Conservation (phyloP, 2,797 vertebrate species). For the Helarctos malayanus region DNA sequence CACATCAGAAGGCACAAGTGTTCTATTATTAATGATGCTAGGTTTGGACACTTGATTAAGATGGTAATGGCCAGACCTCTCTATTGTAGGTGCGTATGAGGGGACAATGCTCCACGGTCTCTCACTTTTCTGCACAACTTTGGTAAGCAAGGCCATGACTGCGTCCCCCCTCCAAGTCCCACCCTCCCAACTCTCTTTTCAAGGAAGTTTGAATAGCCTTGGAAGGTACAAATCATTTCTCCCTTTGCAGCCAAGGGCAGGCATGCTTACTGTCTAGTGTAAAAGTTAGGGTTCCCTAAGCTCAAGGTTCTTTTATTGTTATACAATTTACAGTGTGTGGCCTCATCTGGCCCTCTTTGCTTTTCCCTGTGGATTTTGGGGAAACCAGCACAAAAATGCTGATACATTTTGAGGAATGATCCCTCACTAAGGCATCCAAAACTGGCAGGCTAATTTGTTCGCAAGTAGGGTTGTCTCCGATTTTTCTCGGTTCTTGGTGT, state of each 20-base stretch:
- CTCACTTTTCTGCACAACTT: constrained; percentile 6
- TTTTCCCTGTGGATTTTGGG: background rate
- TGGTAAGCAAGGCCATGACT: background rate
- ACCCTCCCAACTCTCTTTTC: background rate
- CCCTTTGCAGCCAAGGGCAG: background rate
- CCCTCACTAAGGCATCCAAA: background rate
- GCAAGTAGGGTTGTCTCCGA: background rate
- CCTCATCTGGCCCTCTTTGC: background rate
- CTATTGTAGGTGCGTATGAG: background rate
- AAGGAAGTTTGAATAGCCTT: background rate
- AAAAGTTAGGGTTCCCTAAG: background rate
- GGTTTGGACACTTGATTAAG: background rate
- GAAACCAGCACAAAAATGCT: background rate
- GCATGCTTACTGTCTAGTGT: background rate
- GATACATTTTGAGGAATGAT: background rate
- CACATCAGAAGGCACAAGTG: background rate
- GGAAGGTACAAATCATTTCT: background rate
- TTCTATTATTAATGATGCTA: background rate
- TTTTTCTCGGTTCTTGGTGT: background rate
- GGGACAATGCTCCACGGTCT: background rate
- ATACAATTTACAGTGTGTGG: background rate
- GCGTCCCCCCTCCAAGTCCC: background rate
- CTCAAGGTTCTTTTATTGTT: background rate
- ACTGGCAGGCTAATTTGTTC: background rate
- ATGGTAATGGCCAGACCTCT: background rate